Evolutionary conservation across 2,888 invertebrate species (phyloP).

Genomic region (Perizoma flavofasciatum): DNA sequence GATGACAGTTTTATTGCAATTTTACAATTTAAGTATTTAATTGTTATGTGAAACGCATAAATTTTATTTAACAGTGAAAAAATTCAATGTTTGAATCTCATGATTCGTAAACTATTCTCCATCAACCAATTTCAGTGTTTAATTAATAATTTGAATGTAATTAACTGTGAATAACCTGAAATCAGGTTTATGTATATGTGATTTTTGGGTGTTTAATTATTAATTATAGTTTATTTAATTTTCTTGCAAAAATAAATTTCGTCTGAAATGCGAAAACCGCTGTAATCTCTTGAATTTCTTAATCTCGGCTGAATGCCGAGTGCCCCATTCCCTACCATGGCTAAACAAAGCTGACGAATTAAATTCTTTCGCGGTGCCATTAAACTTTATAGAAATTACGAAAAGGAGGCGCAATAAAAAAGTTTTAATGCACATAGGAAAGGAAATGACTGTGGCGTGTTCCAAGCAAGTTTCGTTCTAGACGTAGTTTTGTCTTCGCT

Average conservation of each 20-base stretch:
- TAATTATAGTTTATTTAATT: too few species aligned
- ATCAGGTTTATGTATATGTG: too few species aligned
- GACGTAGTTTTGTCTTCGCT: slow-evolving; percentile 38
- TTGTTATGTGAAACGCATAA: neutral
- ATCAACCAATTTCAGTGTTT: too few species aligned
- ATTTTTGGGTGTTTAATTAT: too few species aligned
- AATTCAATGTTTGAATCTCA: too few species aligned
- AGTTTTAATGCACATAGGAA: slow-evolving; percentile 50
- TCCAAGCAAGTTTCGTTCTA: slow-evolving; percentile 39
- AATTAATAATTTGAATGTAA: too few species aligned
- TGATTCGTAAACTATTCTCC: too few species aligned
- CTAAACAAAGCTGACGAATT: slow-evolving; percentile 28
- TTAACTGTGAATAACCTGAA: too few species aligned
- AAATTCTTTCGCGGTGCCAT: slow-evolving; percentile 31
- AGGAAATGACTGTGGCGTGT: slow-evolving; percentile 45
- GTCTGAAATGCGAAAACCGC: neutral
- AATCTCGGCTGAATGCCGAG: slow-evolving; percentile 25
- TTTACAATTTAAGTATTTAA: too few species aligned
- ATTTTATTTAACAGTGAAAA: too few species aligned
- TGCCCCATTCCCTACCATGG: slow-evolving; percentile 20
- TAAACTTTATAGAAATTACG: slow-evolving; percentile 34
- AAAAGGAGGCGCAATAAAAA: slow-evolving; percentile 42
- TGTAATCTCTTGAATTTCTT: slow-evolving; percentile 18
- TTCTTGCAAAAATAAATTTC: too few species aligned
- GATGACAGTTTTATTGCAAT: neutral